Base-by-base conservation (phyloP, 2,888 invertebrate species). In the Tromatobia lineatoria region DNA sequence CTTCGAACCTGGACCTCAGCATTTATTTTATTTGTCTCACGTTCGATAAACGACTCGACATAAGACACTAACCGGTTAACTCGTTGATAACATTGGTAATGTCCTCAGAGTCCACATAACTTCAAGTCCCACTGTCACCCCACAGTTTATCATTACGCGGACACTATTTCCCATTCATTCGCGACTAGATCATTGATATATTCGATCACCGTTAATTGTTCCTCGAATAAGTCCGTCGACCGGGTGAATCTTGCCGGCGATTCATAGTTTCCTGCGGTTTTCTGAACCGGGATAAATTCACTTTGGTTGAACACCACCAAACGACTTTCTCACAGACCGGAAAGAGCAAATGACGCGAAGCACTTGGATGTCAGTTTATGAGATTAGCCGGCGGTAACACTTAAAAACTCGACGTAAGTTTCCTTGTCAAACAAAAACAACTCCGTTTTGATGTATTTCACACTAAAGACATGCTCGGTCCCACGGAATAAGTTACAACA, bases 301-400 rank as follows among this genome's bases (percentile, higher is more conserved):
- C n/a, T n/a, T n/a, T n/a, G n/a, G n/a, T 25, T 13, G 13, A 18
- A 47, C n/a, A 29, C n/a, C 75, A 61, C 61, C 64, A 8, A 15
- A 64, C 15, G 45, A 25, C 47, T 47, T 15, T 64, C 13, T 59
- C 57, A 57, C 42, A 54, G 25, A 70, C 29, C 45, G 23, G 15
- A 52, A 54, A 13, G 15, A 73, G 45, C 23, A 15, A 57, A 38
- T 25, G 23, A 54, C 50, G 42, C 15, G n/a, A 38, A 57, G 25
- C 73, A 59, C 73, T 73, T 8, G 11, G 25, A 29, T 47, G 23
- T 67, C 74, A 61, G 74, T 74, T 59, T 47, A 20, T 11, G 20
- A 34, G 18, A 47, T 61, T 45, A 76, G 54, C 71, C 82, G 82
- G 57, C 76, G 82, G 71, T 50, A 77, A 73, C 82, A 77, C 66